phyloP scores from a whole-genome alignment of 2,888 invertebrate species.

The Sceliomorpha sp. region DNA sequence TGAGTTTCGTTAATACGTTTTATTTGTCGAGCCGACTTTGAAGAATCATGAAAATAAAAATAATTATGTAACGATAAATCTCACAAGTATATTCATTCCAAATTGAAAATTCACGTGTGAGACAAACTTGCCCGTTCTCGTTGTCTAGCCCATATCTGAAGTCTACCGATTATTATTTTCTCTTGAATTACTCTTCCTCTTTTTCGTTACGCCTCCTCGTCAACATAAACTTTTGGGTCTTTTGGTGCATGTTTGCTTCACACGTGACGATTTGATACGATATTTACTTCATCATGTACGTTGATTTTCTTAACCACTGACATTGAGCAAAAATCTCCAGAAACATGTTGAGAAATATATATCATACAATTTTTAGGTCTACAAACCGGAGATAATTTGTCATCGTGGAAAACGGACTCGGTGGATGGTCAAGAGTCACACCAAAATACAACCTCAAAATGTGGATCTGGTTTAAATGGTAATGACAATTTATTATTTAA shows the following conservation, averaged over 20 bases:
- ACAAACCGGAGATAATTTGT: slow-evolving; percentile 70
- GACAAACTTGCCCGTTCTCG: slow-evolving; percentile 57
- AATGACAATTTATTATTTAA: slow-evolving; percentile 42
- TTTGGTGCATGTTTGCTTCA: slow-evolving; percentile 58
- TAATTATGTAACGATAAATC: slow-evolving; percentile 36
- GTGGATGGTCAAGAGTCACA: slow-evolving; percentile 74
- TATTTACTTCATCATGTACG: not conserved
- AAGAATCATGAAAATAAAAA: slow-evolving; percentile 24
- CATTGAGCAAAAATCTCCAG: no score
- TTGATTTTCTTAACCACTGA: no score
- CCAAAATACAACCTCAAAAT: slow-evolving; percentile 75
- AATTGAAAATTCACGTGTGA: slow-evolving; percentile 62
- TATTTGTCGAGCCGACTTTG: slow-evolving; percentile 55
- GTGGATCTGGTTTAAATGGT: slow-evolving; percentile 75
- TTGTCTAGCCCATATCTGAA: slow-evolving; percentile 16
- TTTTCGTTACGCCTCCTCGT: slow-evolving; percentile 53
- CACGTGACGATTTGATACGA: slow-evolving; percentile 40
- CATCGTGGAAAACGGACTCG: slow-evolving; percentile 75
- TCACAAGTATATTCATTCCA: slow-evolving; percentile 41
- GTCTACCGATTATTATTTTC: slow-evolving; percentile 6
- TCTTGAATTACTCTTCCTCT: not conserved
- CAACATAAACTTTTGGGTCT: slow-evolving; percentile 55
- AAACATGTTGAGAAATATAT: no score
- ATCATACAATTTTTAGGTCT: slow-evolving; percentile 62
- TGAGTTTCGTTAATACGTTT: slow-evolving; percentile 55